These are phyloP conservation scores for Characodon lateralis DNA, from an alignment of 2,797 vertebrate genomes.

Conservation along the genomic window DNA sequence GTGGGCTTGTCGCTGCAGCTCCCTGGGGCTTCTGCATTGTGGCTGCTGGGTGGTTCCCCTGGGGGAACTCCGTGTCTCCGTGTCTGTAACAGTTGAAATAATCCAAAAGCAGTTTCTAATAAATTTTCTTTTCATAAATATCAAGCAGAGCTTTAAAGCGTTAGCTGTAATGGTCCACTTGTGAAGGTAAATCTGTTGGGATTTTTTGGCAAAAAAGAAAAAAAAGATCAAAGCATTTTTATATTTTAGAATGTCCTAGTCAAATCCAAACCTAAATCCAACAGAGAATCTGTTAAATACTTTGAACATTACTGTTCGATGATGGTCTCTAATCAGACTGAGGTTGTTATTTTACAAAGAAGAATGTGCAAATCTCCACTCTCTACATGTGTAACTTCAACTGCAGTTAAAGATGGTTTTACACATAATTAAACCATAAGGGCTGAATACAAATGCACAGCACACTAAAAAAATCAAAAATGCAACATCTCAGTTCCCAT, in stretches of 20 bases:
- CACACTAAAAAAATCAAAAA: neutral
- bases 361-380: neutral
- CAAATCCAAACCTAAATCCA: neutral
- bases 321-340: neutral
- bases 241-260: neutral
- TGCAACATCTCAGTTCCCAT: neutral
- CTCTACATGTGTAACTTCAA: neutral
- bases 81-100: no score
- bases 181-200: no score
- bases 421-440: neutral
- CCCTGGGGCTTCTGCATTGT: no score
- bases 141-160: no score
- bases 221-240: neutral
- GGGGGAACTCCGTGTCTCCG: no score
- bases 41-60: no score
- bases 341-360: neutral
- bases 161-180: no score
- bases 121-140: no score
- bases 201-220: no score
- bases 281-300: no score
- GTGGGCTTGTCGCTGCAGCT: no score
- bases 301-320: neutral
- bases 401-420: neutral
- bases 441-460: neutral
- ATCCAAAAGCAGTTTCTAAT: no score